Base-by-base conservation (phyloP, 2,888 invertebrate species). In the Caenorhabditis angaria region DNA sequence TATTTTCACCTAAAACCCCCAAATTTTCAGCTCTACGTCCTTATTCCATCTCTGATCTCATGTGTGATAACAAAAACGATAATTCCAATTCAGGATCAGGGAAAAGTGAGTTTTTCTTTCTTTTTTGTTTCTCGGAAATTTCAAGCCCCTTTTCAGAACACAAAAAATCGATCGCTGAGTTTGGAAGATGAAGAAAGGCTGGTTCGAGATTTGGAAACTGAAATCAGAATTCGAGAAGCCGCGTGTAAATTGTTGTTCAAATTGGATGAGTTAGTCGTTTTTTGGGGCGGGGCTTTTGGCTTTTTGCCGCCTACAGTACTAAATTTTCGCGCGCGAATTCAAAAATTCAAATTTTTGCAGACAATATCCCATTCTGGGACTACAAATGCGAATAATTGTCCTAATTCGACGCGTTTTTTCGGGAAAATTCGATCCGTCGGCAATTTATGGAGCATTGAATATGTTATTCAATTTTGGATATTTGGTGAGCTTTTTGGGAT, bases 401-500 rank as follows among this genome's bases (percentile, higher is more conserved):
- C 28, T 51, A 24, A 35, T 73, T 10, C 32, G 63, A 55, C 60
- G 56, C 48, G 65, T 63, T 22, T 56, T 73, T 12, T 27, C 25
- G 0, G 61, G 57, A 28, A 58, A 63, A 12, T 47, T 50, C 22
- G 73, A 68, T 50, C 65, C 63, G 0, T 53, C 53, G 8, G 22
- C 69, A 0, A 51, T 73, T 48, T 73, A 73, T 20, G 73, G 73
- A 28, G 73, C 61, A 1, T 41, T 73, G 12, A 69, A 64, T 59
- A 65, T 62, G 4, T 62, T 69, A 25, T 73, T 69, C 28, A 69
- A 69, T 14, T 67, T 69, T 48, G 73, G 73, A 60, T 64, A 48
- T 60, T 53, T 73, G 28, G 73, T 73, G 22, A 65, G 65, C 24
- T 10, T 50, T 20, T 4, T 8, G 6, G 10, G 3, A 22, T 24